Conservation (phyloP, 1,140 invertebrate species). For the Solen grandis region DNA sequence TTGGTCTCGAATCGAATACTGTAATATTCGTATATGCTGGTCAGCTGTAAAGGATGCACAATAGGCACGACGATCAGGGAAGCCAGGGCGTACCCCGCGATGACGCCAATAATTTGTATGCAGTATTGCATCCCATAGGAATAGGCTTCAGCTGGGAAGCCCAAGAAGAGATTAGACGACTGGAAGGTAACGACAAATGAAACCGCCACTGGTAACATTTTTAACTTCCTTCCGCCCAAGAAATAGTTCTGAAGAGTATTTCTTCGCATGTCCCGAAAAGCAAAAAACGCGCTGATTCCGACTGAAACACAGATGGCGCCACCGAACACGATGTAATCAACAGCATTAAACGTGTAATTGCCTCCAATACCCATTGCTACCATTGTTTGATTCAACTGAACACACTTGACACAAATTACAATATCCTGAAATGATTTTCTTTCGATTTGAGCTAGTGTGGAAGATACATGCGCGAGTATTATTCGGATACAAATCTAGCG, state of each 20-base stretch:
- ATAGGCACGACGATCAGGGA: constrained; percentile 53
- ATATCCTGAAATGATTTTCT: too few species aligned
- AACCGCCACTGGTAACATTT: constrained; percentile 45
- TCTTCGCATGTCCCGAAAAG: constrained; percentile 87
- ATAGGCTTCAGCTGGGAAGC: constrained; percentile 58
- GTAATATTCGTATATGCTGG: constrained; percentile 54
- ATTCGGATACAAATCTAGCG: too few species aligned
- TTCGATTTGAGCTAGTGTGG: too few species aligned
- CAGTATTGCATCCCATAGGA: constrained; percentile 35
- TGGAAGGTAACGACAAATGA: constrained; percentile 59
- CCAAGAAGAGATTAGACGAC: constrained; percentile 59
- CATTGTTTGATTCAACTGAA: too few species aligned
- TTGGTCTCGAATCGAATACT: constrained; percentile 25
- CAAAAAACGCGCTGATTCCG: constrained; percentile 89
- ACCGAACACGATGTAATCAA: constrained; percentile 61
- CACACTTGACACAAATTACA: too few species aligned
- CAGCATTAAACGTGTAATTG: too few species aligned
- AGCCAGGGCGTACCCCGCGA: constrained; percentile 16
- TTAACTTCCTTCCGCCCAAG: constrained; percentile 83
- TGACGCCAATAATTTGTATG: constrained; percentile 38
- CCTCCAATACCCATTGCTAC: too few species aligned
- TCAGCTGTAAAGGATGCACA: constrained; percentile 52
- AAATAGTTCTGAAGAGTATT: constrained; percentile 90
- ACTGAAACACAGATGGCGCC: constrained; percentile 76
- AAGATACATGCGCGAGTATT: too few species aligned